Evolutionary conservation across 2,797 vertebrate species (phyloP).

Genomic region (Forpus xanthops): DNA sequence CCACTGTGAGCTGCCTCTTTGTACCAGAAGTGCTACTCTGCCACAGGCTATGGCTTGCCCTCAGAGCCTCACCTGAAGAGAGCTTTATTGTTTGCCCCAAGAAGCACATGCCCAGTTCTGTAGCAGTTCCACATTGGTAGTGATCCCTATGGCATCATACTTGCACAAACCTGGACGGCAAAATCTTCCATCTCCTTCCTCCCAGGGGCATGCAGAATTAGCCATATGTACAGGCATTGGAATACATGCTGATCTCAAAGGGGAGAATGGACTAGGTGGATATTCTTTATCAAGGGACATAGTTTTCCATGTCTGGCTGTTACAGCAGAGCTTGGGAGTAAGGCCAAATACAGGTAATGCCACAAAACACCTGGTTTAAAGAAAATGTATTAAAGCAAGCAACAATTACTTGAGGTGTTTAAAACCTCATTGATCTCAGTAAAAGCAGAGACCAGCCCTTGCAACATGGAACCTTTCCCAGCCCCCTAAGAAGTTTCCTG

Average conservation of each 20-base stretch:
- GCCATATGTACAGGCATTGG: not conserved
- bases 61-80: not conserved
- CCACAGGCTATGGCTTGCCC: rapidly evolving
- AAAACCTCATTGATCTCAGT: not conserved
- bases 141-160: not conserved
- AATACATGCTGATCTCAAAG: not conserved
- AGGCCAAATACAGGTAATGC: not conserved
- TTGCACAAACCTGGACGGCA: rapidly evolving
- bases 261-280: not conserved
- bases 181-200: not conserved
- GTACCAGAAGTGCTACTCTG: not conserved
- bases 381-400: not conserved
- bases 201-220: not conserved
- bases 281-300: not conserved
- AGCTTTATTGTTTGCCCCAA: not conserved
- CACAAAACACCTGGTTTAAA: not conserved
- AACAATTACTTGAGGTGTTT: not conserved
- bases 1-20: not conserved
- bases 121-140: not conserved
- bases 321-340: not conserved
- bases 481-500: not conserved
- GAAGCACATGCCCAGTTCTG: not conserved
- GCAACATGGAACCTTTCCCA: not conserved
- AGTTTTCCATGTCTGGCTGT: not conserved
- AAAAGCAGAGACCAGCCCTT: not conserved